Evolutionary conservation across 2,113 vertebrate genomes (phyloP).

Genomic region (Syngnathus floridae): DNA sequence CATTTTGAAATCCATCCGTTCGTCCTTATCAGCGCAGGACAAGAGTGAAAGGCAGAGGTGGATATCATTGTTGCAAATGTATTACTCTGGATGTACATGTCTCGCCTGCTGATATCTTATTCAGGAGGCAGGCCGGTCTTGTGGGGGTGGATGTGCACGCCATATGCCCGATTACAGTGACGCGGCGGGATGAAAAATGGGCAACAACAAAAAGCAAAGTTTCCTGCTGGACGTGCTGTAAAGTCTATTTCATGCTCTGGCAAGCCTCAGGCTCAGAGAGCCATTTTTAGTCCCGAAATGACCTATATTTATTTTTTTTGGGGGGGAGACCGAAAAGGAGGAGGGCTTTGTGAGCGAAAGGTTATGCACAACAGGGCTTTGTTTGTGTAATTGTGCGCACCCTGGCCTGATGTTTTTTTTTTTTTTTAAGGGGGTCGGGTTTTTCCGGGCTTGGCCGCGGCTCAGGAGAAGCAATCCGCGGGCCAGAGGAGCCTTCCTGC

Average conservation of each 20-base stretch:
- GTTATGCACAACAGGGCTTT: constrained; percentile 45
- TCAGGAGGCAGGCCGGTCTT: constrained; percentile 31
- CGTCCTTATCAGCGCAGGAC: constrained; percentile 45
- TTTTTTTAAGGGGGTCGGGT: neutral
- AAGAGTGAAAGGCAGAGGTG: constrained; percentile 52
- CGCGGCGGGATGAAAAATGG: constrained; percentile 58
- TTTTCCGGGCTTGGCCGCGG: constrained; percentile 45
- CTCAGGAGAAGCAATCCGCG: constrained; percentile 42
- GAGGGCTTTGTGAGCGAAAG: constrained; percentile 30
- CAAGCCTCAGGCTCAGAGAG: constrained; percentile 46
- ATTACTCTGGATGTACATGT: constrained; percentile 58
- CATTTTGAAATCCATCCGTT: constrained; percentile 47
- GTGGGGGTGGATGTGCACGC: constrained; percentile 12
- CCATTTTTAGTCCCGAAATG: constrained; percentile 63
- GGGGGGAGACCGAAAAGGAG: constrained; percentile 10
- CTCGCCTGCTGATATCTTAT: constrained; percentile 62
- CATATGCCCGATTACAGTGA: constrained; percentile 52
- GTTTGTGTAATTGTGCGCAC: constrained; percentile 8
- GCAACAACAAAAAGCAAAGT: constrained; percentile 34
- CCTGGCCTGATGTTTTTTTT: constrained; percentile 13
- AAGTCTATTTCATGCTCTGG: constrained; percentile 72
- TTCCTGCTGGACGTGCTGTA: constrained; percentile 61
- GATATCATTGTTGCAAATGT: constrained; percentile 36
- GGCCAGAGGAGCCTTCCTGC: constrained; percentile 39
- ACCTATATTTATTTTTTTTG: constrained; percentile 60